A percentile compares a stretch with the other conserved stretches of the same genome.
These are phyloP conservation scores for Gymnosoma rotundatum DNA, from an alignment of 2,888 invertebrate genomes.

Conservation along the genomic window DNA sequence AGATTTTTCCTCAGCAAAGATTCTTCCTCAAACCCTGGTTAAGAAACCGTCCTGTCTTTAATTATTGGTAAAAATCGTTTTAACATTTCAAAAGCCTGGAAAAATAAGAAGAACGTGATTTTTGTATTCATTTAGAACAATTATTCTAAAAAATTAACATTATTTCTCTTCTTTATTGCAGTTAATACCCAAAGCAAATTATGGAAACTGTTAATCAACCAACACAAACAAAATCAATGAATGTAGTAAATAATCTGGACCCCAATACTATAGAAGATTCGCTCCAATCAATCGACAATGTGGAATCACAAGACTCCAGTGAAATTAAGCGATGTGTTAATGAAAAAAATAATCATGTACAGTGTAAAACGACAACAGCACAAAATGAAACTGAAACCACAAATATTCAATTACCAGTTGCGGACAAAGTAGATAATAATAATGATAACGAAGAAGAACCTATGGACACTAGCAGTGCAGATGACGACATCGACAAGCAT, in stretches of 20 bases:
- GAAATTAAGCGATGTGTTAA: conserved; percentile 66
- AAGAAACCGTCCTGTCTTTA: no score
- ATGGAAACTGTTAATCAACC: conserved; percentile 77
- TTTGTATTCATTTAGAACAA: no score
- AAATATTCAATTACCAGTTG: conserved; percentile 41
- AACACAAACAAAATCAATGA: conserved; percentile 73
- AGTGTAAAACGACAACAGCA: conserved; percentile 34
- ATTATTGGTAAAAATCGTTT: no score
- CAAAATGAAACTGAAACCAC: conserved; percentile 64
- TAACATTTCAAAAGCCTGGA: no score
- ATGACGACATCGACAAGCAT: not conserved
- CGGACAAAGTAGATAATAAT: conserved; percentile 29
- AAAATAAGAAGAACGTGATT: no score
- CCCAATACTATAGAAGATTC: conserved; percentile 41
- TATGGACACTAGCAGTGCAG: conserved; percentile 44
- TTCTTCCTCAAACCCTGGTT: no score
- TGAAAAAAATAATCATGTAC: conserved; percentile 71
- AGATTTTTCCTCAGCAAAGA: no score
- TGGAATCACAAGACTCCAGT: conserved; percentile 46
- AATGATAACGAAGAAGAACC: conserved; percentile 42
- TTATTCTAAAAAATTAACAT: not conserved
- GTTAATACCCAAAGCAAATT: conserved; percentile 72
- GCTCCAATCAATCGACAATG: conserved; percentile 60
- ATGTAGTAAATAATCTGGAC: conserved; percentile 72
- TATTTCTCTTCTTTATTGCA: conserved; percentile 25